Percentiles rank a stretch among this genome's conserved stretches.
Conservation (phyloP, 2,888 invertebrate genomes). For the Megamerina dolium region DNA sequence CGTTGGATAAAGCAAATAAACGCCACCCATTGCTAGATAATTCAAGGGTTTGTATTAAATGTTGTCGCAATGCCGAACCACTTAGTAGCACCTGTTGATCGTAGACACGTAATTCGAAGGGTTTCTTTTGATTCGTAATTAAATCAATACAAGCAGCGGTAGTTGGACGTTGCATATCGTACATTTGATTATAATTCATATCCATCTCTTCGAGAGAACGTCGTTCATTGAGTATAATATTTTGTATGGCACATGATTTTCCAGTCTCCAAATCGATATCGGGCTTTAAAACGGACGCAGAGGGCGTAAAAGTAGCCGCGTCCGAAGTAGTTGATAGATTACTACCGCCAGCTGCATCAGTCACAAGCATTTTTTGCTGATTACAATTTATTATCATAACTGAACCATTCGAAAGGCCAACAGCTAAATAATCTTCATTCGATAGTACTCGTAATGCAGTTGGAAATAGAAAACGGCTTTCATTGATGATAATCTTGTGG, state of each 20-base stretch:
- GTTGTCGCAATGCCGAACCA: conserved; percentile 39
- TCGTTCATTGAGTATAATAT: conserved; percentile 45
- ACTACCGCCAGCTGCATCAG: background rate
- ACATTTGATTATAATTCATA: background rate
- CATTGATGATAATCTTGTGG: conserved; percentile 36
- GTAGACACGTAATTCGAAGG: conserved; percentile 36
- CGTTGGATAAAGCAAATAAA: conserved; percentile 40
- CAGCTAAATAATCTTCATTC: conserved; percentile 39
- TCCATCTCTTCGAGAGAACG: conserved; percentile 25
- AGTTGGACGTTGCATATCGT: conserved; percentile 26
- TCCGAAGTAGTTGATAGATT: background rate
- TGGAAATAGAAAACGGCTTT: conserved; percentile 42
- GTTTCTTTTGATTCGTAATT: conserved; percentile 32
- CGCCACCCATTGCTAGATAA: conserved; percentile 41
- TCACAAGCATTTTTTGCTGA: conserved; percentile 13
- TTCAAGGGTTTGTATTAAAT: conserved; percentile 39
- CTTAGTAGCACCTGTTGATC: conserved; percentile 43
- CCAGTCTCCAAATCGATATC: conserved; percentile 29
- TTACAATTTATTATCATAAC: conserved; percentile 43
- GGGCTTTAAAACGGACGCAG: background rate
- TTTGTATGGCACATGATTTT: conserved; percentile 49
- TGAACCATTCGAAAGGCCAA: conserved; percentile 46
- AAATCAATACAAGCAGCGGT: conserved; percentile 31
- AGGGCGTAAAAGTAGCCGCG: background rate
- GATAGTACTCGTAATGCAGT: conserved; percentile 39